Evolutionary conservation across 2,113 vertebrate genomes (phyloP), one percentile per base, ranked within the genome.

Genomic region (Garra rufa): DNA sequence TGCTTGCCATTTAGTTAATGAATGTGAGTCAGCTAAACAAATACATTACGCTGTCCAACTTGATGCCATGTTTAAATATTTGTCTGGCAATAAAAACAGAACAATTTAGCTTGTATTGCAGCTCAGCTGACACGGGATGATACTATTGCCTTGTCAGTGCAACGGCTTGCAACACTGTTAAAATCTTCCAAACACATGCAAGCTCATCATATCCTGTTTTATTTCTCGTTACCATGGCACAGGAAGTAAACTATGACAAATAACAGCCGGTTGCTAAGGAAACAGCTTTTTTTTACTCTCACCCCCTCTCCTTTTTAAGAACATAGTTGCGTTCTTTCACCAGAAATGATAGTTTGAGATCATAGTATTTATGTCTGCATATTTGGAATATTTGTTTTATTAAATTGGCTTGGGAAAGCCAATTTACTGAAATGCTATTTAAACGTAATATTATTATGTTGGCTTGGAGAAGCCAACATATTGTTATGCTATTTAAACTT

Each of bases 201-300:
- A 86, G 78, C 81, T 78, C 84, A 88, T 90, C 83, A 87, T 86
- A 93, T 94, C 93, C 92, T 94, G 91, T 94, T 93, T 84, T 74
- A 88, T 83, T 90, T 73, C 48, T 80, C 5, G 93, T 94, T 92
- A 83, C 92, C 85, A 92, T 92, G 69, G 88, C 81, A 91, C 85
- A 71, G 57, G 73, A 89, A 76, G 87, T 88, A 89, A 92, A 80
- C 77, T 50, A 61, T 48, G 38, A 87, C 81, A 92, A 93, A 93
- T 91, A 94, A 85, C 69, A 43, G 84, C 28, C 4, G 2, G 91
- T 94, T 91, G 89, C 90, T 87, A 91, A 86, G 92, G 93, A 90
- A 91, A 91, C 89, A 38, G 34, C 79, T 21, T 78, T 84, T 83
- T 87, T 65, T 87, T 46, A 61, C 71, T 90, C 86, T 90, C 91